These are phyloP conservation scores for Gari tellinella DNA, from an alignment of 2,888 invertebrate genomes.

Conservation along the genomic window DNA sequence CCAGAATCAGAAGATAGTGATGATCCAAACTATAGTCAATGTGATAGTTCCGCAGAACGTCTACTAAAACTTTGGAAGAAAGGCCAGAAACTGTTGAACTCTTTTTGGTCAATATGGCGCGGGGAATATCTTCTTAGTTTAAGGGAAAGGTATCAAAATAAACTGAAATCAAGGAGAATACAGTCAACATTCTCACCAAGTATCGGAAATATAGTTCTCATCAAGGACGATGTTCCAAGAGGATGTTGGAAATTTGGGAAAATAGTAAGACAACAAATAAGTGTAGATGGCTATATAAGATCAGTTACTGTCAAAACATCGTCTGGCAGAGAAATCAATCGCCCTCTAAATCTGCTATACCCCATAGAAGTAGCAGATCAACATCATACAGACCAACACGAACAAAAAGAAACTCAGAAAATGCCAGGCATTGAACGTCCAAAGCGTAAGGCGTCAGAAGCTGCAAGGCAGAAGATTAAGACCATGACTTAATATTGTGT, in stretches of 20 bases:
- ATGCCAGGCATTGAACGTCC: neutral
- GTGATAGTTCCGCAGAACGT: slow-evolving; percentile 4
- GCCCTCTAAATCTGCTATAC: slow-evolving; percentile 26
- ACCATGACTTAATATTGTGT: neutral
- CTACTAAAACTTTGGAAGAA: slow-evolving; percentile 14
- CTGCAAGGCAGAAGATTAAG: neutral
- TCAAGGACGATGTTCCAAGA: slow-evolving; percentile 18
- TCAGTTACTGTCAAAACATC: slow-evolving; percentile 21
- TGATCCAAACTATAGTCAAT: neutral
- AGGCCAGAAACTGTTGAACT: slow-evolving; percentile 8
- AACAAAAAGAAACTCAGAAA: neutral
- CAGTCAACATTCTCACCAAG: slow-evolving; percentile 14
- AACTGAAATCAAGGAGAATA: slow-evolving; percentile 30
- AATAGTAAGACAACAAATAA: slow-evolving; percentile 3
- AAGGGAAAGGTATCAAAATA: slow-evolving; percentile 22
- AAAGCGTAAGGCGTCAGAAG: neutral
- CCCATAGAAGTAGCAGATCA: neutral
- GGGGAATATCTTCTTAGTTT: slow-evolving; percentile 44
- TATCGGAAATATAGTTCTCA: slow-evolving; percentile 25
- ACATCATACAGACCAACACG: neutral
- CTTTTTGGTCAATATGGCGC: slow-evolving; percentile 42
- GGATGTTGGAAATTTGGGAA: slow-evolving; percentile 24
- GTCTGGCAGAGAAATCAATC: slow-evolving; percentile 13
- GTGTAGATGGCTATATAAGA: slow-evolving; percentile 14
- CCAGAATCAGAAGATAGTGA: slow-evolving; percentile 1